Evolutionary conservation across 2,797 vertebrate species (phyloP).

Genomic region (Denticeps clupeoides): DNA sequence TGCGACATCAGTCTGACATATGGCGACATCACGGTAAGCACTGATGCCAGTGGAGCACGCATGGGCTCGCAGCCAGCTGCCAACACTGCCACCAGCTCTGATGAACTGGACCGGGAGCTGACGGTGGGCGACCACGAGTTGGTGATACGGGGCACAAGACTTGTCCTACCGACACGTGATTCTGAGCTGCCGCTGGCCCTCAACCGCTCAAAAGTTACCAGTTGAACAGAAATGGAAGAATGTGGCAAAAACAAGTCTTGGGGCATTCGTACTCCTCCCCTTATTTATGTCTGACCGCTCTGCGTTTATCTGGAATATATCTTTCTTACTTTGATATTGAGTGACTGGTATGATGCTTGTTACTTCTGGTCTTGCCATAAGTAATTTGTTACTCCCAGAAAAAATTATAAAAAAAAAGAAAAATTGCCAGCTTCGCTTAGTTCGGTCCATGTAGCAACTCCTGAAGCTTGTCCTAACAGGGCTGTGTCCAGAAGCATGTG

Average conservation of each 20-base stretch:
- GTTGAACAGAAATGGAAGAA: constrained; percentile 16
- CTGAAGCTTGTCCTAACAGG: constrained; percentile 35
- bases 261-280: no score
- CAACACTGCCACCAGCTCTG: constrained; percentile 46
- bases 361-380: constrained; percentile 27
- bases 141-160: constrained; percentile 82
- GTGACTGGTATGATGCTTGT: constrained; percentile 35
- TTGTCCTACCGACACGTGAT: constrained; percentile 93
- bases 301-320: no score
- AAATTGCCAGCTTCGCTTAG: no score
- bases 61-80: constrained; percentile 40
- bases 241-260: constrained; percentile 32
- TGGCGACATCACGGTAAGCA: constrained; percentile 79
- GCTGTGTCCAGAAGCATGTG: constrained; percentile 46
- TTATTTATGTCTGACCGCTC: no score
- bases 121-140: constrained; percentile 81
- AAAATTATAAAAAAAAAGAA: no score
- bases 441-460: constrained; percentile 20
- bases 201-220: constrained; percentile 21
- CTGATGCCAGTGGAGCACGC: constrained; percentile 54
- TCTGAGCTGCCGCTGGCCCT: constrained; percentile 69
- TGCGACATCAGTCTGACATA: constrained; percentile 84
- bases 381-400: no score
- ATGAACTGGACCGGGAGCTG: constrained; percentile 79
- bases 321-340: no score